These are phyloP conservation scores for Mirounga angustirostris DNA, from an alignment of 2,113 vertebrate species.

Conservation along the genomic window DNA sequence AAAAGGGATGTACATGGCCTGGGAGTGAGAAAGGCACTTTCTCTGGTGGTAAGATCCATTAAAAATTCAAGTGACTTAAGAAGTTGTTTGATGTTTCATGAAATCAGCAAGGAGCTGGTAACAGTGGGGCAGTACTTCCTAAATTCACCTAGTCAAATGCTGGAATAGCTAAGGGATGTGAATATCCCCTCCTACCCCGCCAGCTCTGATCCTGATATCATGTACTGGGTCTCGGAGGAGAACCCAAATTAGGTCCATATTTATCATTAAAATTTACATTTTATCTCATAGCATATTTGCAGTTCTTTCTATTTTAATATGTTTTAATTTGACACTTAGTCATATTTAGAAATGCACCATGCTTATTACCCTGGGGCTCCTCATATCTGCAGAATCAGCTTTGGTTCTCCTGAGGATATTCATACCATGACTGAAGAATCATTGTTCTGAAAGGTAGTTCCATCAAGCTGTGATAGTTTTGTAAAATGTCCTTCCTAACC, in stretches of 20 bases:
- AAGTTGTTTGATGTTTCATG: slow-evolving; percentile 45
- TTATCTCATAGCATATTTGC: background rate
- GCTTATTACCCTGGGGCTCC: slow-evolving; percentile 6
- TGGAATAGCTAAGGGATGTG: background rate
- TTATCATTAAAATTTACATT: slow-evolving; percentile 10
- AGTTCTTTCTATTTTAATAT: background rate
- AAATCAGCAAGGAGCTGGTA: background rate
- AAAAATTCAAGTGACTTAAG: slow-evolving; percentile 37
- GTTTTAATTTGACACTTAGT: background rate
- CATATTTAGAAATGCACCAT: background rate
- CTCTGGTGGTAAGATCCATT: background rate
- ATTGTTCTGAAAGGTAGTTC: slow-evolving; percentile 10
- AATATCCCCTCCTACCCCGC: background rate
- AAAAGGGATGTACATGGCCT: background rate
- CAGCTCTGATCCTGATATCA: background rate
- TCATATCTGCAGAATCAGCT: background rate
- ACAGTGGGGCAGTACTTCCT: background rate
- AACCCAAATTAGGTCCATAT: background rate
- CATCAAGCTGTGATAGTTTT: background rate
- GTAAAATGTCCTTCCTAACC: slow-evolving; percentile 62
- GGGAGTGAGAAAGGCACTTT: background rate
- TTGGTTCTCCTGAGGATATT: background rate
- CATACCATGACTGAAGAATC: background rate
- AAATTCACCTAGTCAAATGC: background rate
- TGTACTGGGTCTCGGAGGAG: background rate